Conservation (phyloP, 1,140 invertebrate species). For the Metaphire vulgaris region DNA sequence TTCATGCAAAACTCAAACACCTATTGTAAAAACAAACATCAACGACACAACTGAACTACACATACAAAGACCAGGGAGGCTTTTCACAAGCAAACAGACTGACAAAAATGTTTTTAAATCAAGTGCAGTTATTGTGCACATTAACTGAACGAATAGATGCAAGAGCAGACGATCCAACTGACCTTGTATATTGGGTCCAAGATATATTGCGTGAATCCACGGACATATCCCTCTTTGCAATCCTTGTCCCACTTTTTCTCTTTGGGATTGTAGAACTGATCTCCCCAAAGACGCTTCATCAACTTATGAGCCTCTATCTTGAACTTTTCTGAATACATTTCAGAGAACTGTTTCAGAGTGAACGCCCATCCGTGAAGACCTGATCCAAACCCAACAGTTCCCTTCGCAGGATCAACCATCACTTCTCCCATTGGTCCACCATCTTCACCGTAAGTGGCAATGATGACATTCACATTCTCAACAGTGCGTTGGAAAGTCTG, state of each 20-base stretch:
- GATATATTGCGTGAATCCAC: conserved; percentile 98
- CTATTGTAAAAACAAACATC: conserved; percentile 42
- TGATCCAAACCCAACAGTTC: conserved; percentile 98
- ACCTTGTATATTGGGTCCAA: conserved; percentile 97
- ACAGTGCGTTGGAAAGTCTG: conserved; percentile 99
- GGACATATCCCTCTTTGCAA: conserved; percentile 76
- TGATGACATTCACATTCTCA: conserved; percentile 99
- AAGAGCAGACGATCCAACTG: no score
- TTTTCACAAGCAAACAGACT: conserved; percentile 12
- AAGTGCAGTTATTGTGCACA: neutral
- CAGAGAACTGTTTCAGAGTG: conserved; percentile 97
- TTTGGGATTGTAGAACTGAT: conserved; percentile 88
- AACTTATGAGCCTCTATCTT: conserved; percentile 92
- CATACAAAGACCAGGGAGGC: neutral
- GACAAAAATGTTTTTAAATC: neutral
- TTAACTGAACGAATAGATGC: neutral
- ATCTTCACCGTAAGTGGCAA: conserved; percentile 97
- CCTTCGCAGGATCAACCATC: conserved; percentile 86
- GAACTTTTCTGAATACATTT: conserved; percentile 98
- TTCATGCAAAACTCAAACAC: conserved; percentile 97
- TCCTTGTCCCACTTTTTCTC: conserved; percentile 92
- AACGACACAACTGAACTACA: no score
- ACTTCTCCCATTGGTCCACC: conserved; percentile 86
- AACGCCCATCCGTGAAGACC: conserved; percentile 99
- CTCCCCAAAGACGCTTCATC: conserved; percentile 88